These are phyloP conservation scores for Conger conger DNA, from an alignment of 2,113 vertebrate genomes.

Conservation along the genomic window DNA sequence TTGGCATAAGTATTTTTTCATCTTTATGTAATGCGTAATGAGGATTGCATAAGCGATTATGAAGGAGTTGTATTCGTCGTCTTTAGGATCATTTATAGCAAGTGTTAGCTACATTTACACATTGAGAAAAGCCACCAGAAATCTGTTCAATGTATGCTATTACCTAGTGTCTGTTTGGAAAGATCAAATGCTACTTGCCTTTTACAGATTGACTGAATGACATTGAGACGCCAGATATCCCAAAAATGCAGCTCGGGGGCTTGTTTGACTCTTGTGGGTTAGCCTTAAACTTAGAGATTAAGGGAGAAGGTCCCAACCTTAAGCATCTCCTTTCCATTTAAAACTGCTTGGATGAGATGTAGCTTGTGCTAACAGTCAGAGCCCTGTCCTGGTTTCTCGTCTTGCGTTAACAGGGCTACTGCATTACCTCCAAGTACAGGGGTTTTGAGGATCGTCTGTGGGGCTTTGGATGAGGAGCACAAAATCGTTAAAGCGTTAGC, in stretches of 20 bases:
- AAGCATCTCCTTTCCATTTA: not conserved
- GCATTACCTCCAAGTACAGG: not conserved
- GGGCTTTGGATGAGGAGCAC: not conserved
- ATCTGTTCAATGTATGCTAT: no score
- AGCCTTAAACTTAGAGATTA: not conserved
- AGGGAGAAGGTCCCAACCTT: not conserved
- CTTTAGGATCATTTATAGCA: no score
- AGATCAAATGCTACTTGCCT: no score
- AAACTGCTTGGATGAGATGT: not conserved
- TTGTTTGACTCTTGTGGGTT: not conserved
- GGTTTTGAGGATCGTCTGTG: not conserved
- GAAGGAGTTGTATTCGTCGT: no score
- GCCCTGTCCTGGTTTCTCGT: not conserved
- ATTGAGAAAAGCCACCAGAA: no score
- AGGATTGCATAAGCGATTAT: no score
- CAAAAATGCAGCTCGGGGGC: not conserved
- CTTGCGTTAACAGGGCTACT: not conserved
- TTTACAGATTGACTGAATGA: no score
- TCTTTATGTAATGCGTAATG: no score
- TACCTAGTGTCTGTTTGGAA: no score
- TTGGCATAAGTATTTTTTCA: no score
- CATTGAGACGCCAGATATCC: not conserved
- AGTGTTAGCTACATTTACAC: no score
- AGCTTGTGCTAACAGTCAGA: not conserved
- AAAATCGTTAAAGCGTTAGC: not conserved